These are phyloP conservation scores for Lepidiolamprologus cunningtoni DNA, from an alignment of 2,113 vertebrate species.

Conservation along the genomic window DNA sequence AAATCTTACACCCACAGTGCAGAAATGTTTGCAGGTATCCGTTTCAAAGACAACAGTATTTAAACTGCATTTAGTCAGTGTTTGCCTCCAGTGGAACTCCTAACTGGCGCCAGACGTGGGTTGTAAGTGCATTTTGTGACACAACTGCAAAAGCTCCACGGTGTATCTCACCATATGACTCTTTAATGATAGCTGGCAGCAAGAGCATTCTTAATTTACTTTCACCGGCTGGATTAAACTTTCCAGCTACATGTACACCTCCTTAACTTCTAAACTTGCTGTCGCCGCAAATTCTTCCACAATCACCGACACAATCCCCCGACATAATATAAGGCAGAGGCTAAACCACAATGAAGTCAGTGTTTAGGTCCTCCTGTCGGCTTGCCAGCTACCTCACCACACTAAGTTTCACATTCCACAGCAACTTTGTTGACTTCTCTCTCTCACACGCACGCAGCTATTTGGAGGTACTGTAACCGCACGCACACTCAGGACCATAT, in stretches of 20 bases:
- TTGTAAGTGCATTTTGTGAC: slow-evolving; percentile 3
- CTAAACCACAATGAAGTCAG: slow-evolving; percentile 63
- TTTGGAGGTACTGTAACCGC: slow-evolving; percentile 34
- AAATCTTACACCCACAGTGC: not conserved
- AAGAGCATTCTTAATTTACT: slow-evolving; percentile 8
- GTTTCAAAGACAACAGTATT: not conserved
- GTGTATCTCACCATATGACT: slow-evolving; percentile 1
- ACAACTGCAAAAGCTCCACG: not conserved
- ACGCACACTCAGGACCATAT: slow-evolving; percentile 46
- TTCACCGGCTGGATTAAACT: not conserved
- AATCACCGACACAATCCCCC: slow-evolving; percentile 42
- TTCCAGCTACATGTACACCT: slow-evolving; percentile 29
- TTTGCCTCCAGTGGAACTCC: not conserved
- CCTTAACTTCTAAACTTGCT: slow-evolving; percentile 34
- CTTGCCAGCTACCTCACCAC: slow-evolving; percentile 48
- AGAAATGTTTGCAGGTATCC: not conserved
- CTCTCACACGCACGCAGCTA: not conserved
- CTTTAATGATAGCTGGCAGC: slow-evolving; percentile 39
- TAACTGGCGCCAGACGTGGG: slow-evolving; percentile 12
- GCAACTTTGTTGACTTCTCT: slow-evolving; percentile 36
- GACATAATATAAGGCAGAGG: slow-evolving; percentile 54
- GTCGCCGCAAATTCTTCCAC: slow-evolving; percentile 35
- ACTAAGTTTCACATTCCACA: slow-evolving; percentile 54
- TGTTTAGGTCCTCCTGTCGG: slow-evolving; percentile 43
- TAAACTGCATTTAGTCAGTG: not conserved